Evolutionary conservation across 2,797 vertebrate genomes (phyloP), one percentile per base, ranked within the genome.

Genomic region (Pagetopsis macropterus): DNA sequence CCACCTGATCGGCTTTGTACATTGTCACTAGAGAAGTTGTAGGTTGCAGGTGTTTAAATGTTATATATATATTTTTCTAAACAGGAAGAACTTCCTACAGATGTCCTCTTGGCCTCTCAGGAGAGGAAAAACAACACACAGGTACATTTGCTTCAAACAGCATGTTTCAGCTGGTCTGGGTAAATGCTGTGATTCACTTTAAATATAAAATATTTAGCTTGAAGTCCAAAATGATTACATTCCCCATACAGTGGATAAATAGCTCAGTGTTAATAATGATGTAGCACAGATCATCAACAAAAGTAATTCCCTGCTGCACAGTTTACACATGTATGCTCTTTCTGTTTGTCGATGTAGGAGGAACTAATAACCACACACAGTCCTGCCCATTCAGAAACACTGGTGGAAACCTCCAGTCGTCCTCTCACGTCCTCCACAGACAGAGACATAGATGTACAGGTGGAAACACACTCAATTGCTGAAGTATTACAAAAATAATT

Each of bases 41-140:
- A 41, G 50, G 37, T 66, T 66, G 45, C 23, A 45, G 54, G 49
- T 46, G n/a, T 79, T 83, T 33, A 46, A 77, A 78, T 33, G 23
- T 79, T 67, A 13, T 13, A 15, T 71, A 64, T 7, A 43, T 52
- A 52, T 70, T 68, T 70, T 15, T 16, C 10, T 1, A 43, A 65
- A 71, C 59, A 93, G 93, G 90, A 90, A 23, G 82, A 93, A 48
- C n/a, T 87, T 56, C 78, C 70, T 45, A 65, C 83, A 54, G 82
- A 83, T 68, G 76, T 77, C n/a, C 67, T 63, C 2, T 48, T 61
- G 8, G 49, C 43, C 9, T 67, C 79, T 33, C 56, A 16, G 17
- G 81, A 88, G 27, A 70, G 17, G 1, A 49, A 51, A 51, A 40
- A 80, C 48, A 81, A 58, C 74, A 80, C 31, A 57, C 65, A 86